A percentile compares a stretch with the other conserved stretches of the same genome.
phyloP scores from a whole-genome alignment of 2,113 vertebrate species.

The Elanoides forficatus region DNA sequence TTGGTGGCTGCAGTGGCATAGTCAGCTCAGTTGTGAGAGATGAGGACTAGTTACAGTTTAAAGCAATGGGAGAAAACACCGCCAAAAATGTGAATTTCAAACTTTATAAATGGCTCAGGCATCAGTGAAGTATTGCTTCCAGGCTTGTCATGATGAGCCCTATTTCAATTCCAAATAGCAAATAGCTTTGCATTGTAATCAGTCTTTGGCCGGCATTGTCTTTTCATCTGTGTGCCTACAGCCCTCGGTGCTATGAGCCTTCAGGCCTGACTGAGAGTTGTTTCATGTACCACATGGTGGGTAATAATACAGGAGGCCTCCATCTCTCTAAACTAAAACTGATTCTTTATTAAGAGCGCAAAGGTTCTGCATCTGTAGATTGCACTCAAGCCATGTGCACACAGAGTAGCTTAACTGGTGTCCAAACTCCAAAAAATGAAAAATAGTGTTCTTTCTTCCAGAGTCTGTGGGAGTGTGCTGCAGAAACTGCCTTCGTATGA shows the following conservation, averaged over 20 bases:
- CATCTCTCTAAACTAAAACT: not conserved
- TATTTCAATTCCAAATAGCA: not conserved
- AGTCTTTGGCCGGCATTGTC: not conserved
- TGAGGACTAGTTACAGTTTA: not conserved
- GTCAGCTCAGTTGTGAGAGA: not conserved
- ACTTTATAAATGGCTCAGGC: not conserved
- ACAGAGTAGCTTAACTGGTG: not conserved
- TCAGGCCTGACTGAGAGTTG: not conserved
- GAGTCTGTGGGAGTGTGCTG: not conserved
- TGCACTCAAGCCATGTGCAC: not conserved
- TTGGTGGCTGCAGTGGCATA: not conserved
- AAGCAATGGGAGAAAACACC: not conserved
- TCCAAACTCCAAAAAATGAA: not conserved
- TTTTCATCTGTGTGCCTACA: not conserved
- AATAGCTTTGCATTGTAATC: not conserved
- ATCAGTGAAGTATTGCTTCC: not conserved
- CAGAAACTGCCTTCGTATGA: not conserved
- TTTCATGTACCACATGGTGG: not conserved
- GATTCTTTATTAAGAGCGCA: not conserved
- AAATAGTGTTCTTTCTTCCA: accelerated
- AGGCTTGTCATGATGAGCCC: not conserved
- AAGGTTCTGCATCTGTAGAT: not conserved
- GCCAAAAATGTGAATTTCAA: not conserved
- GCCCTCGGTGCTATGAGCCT: not conserved
- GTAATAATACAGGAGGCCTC: not conserved